Conservation (phyloP, 2,888 invertebrate species). For the Catocala fraxini region DNA sequence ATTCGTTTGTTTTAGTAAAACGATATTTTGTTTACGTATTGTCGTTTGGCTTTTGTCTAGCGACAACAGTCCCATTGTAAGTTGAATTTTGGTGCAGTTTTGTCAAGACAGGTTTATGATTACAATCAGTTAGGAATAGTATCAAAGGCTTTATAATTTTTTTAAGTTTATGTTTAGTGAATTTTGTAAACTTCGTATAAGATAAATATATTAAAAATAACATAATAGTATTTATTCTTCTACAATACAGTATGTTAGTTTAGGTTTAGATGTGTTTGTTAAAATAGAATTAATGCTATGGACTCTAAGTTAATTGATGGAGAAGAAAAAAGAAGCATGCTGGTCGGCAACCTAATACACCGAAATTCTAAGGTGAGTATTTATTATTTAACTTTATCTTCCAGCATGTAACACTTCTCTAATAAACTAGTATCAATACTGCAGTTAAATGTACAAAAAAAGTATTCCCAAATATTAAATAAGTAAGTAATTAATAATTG, state of each 20-base stretch:
- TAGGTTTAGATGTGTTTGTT: conserved; percentile 23
- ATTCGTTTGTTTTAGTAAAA: conserved; percentile 63
- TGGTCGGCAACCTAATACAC: conserved; percentile 6
- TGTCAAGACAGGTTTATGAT: conserved; percentile 65
- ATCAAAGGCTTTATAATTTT: conserved; percentile 14
- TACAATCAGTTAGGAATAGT: conserved; percentile 31
- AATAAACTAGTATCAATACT: neutral
- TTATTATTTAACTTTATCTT: neutral
- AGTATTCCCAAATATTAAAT: too few relatives aligned
- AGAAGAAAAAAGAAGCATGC: conserved; percentile 14
- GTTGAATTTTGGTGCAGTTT: conserved; percentile 54
- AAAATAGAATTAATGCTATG: conserved; percentile 45
- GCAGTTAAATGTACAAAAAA: neutral
- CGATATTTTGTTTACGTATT: conserved; percentile 61
- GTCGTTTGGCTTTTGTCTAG: conserved; percentile 40
- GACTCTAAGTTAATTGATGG: conserved; percentile 38
- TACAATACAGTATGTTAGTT: neutral
- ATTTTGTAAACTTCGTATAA: too few relatives aligned
- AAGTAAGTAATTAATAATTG: too few relatives aligned
- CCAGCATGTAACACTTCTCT: too few relatives aligned
- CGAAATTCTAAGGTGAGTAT: conserved; percentile 37
- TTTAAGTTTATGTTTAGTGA: too few relatives aligned
- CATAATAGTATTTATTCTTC: too few relatives aligned
- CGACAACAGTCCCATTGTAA: conserved; percentile 34
- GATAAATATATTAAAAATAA: too few relatives aligned